These are phyloP conservation scores for Hermetia illucens DNA, from an alignment of 1,140 invertebrate species.

Conservation along the genomic window DNA sequence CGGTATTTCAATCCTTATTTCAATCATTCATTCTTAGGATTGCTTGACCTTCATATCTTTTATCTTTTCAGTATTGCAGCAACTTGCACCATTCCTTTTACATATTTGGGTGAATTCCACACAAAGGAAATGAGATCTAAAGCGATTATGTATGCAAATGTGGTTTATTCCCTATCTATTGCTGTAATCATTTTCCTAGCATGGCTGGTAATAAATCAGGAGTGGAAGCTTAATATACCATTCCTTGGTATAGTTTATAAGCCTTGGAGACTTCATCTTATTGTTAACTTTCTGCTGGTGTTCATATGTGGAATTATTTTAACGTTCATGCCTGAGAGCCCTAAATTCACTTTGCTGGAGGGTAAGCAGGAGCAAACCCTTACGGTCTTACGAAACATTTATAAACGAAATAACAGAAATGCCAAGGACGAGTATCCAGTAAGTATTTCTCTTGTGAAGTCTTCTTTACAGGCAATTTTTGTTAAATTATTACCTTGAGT, in stretches of 20 bases:
- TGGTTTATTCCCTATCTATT: constrained; percentile 2
- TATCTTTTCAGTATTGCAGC: too few relatives aligned
- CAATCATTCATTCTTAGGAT: too few relatives aligned
- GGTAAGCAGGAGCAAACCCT: constrained; percentile 39
- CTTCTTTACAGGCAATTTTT: too few relatives aligned
- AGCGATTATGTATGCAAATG: neutral
- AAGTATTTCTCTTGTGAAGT: too few relatives aligned
- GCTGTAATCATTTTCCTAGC: neutral
- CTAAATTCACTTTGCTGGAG: constrained; percentile 49
- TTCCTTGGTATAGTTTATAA: constrained; percentile 3
- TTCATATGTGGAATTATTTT: constrained; percentile 20
- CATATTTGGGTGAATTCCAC: constrained; percentile 4
- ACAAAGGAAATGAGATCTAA: neutral
- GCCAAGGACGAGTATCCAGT: too few relatives aligned
- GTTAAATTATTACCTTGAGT: too few relatives aligned
- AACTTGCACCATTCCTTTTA: too few relatives aligned
- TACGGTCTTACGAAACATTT: too few relatives aligned
- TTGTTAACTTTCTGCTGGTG: neutral
- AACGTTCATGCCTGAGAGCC: constrained; percentile 49
- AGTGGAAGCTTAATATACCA: constrained; percentile 1
- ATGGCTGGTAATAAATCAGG: constrained; percentile 4
- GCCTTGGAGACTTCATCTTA: constrained; percentile 6
- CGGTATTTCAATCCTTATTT: too few relatives aligned
- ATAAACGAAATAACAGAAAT: too few relatives aligned
- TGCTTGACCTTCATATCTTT: too few relatives aligned